phyloP scores from a whole-genome alignment of 2,797 vertebrate species.

The Tachyglossus aculeatus region DNA sequence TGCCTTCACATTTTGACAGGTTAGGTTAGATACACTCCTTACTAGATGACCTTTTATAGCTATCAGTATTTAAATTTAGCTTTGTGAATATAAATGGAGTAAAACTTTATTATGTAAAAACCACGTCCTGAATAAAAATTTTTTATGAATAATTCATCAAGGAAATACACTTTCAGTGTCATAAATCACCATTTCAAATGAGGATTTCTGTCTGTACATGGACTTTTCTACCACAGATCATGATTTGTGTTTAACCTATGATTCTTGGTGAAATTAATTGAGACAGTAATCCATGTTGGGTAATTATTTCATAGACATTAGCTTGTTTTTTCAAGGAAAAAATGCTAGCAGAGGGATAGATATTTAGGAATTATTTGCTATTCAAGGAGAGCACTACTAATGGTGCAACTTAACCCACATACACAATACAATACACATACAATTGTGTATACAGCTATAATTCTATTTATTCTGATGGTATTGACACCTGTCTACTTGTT shows the following conservation, averaged over 20 bases:
- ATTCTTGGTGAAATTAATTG: constrained; percentile 40
- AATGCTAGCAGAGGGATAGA: no score
- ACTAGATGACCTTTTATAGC: constrained; percentile 3
- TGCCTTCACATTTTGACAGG: not conserved
- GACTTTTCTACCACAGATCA: not conserved
- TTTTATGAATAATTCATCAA: constrained; percentile 31
- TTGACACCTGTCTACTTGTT: no score
- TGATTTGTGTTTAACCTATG: constrained; percentile 38
- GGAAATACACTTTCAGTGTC: constrained; percentile 8
- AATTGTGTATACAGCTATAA: no score
- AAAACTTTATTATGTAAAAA: constrained; percentile 3
- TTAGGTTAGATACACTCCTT: not conserved
- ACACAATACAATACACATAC: no score
- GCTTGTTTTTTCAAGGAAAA: not conserved
- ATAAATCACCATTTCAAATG: constrained; percentile 23
- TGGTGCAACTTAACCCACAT: no score
- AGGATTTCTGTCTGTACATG: not conserved
- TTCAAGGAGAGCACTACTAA: no score
- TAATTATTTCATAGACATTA: not conserved
- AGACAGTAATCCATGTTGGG: not conserved
- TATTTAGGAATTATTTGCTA: no score
- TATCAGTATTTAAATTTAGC: not conserved
- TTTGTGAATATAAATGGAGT: constrained; percentile 30
- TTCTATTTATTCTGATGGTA: no score
- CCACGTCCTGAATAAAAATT: not conserved